phyloP scores from a whole-genome alignment of 2,113 vertebrate genomes.

The Hemiprocne comata region DNA sequence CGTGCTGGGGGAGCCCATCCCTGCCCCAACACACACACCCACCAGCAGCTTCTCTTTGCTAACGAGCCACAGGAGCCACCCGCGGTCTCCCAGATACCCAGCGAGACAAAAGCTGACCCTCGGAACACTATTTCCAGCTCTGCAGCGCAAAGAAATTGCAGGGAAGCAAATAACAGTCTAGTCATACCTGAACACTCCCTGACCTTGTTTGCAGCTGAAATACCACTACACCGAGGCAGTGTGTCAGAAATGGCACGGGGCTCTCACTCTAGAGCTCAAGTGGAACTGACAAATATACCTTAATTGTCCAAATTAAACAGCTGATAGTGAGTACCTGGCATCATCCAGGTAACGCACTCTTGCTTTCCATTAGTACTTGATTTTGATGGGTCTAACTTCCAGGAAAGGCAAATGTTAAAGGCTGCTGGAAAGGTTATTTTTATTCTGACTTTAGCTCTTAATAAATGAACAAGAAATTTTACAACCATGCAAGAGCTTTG shows the following conservation, averaged over 20 bases:
- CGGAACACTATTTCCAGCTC: too few species aligned
- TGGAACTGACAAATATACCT: background rate
- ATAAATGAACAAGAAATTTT: background rate
- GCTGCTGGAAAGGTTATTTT: background rate
- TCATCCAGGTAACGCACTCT: background rate
- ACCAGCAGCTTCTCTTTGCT: background rate
- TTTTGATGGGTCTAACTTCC: background rate
- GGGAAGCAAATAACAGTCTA: background rate
- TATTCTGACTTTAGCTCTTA: background rate
- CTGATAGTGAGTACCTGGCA: background rate
- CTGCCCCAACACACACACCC: rapidly evolving
- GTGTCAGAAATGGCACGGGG: background rate
- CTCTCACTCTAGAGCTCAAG: background rate
- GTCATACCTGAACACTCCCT: rapidly evolving
- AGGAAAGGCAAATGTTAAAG: background rate
- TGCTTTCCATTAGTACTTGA: background rate
- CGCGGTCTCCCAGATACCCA: background rate
- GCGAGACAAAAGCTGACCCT: background rate
- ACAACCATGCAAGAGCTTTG: background rate
- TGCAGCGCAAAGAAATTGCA: background rate
- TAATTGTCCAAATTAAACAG: background rate
- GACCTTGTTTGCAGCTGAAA: background rate
- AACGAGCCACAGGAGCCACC: background rate
- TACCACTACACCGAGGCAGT: background rate
- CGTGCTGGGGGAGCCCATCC: rapidly evolving